These are phyloP conservation scores for Trididemnum miniatum DNA, from an alignment of 23 tunicate genomes.

Conservation along the genomic window DNA sequence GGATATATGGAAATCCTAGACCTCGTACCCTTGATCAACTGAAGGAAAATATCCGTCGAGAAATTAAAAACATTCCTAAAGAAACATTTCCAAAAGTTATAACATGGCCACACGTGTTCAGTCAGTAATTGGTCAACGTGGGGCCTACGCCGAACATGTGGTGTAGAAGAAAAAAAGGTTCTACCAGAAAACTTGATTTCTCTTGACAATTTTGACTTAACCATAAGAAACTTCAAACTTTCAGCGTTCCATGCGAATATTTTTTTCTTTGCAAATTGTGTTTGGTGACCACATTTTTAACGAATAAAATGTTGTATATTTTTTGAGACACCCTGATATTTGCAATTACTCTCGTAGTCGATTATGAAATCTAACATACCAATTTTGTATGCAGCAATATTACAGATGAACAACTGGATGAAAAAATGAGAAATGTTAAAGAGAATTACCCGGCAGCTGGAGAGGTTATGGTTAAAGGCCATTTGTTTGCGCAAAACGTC, in stretches of 20 bases:
- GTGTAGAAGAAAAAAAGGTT: conserved; percentile 4
- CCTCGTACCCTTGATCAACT: neutral
- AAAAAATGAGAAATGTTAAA: too few species aligned
- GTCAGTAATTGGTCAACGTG: conserved; percentile 5
- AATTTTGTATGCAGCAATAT: too few species aligned
- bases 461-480: too few species aligned
- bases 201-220: neutral
- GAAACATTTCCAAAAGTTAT: neutral
- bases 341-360: too few species aligned
- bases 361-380: too few species aligned
- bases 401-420: too few species aligned
- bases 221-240: neutral
- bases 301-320: too few species aligned
- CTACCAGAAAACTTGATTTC: neutral
- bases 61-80: neutral
- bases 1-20: neutral
- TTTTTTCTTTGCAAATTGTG: neutral
- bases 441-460: too few species aligned
- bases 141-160: neutral
- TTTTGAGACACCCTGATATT: neutral
- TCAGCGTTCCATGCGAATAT: neutral
- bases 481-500: too few species aligned
- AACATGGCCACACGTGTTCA: neutral
- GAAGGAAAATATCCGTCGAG: neutral
- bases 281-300: neutral